A percentile compares a stretch with the other conserved stretches of the same genome.
Evolutionary conservation across 2,888 invertebrate genomes (phyloP).

Genomic region (Crepidodera aurea): DNA sequence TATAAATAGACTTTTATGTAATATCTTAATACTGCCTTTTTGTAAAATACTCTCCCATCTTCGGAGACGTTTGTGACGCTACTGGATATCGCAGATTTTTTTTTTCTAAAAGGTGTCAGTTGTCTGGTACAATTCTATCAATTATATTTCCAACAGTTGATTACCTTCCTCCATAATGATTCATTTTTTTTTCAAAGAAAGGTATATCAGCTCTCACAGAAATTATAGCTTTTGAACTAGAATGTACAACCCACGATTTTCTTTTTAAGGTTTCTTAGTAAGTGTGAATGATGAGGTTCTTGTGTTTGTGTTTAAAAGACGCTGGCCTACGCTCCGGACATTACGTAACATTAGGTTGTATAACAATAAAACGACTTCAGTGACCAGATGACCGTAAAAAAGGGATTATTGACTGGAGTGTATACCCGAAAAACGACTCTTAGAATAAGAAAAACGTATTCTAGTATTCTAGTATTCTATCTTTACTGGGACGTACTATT

Average conservation of each 20-base stretch:
- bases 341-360: slow-evolving; percentile 7
- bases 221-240: slow-evolving; percentile 21
- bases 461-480: too few relatives aligned
- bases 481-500: too few relatives aligned
- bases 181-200: slow-evolving; percentile 21
- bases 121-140: slow-evolving; percentile 16
- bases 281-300: slow-evolving; percentile 19
- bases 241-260: slow-evolving; percentile 29
- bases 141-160: slow-evolving; percentile 21
- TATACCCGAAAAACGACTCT: too few relatives aligned
- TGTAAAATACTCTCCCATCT: too few relatives aligned
- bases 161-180: slow-evolving; percentile 22
- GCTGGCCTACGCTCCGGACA: slow-evolving; percentile 6
- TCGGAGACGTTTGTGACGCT: too few relatives aligned
- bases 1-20: too few relatives aligned
- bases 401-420: background rate
- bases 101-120: slow-evolving; percentile 14
- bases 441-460: too few relatives aligned
- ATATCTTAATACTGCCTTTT: too few relatives aligned
- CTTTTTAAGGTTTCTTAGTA: slow-evolving; percentile 19
- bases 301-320: slow-evolving; percentile 14
- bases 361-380: background rate
- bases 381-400: slow-evolving; percentile 1
- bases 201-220: slow-evolving; percentile 16
- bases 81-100: slow-evolving; percentile 11